Evolutionary conservation across 1,140 invertebrate genomes (phyloP).

Genomic region (Bombus superbus): DNA sequence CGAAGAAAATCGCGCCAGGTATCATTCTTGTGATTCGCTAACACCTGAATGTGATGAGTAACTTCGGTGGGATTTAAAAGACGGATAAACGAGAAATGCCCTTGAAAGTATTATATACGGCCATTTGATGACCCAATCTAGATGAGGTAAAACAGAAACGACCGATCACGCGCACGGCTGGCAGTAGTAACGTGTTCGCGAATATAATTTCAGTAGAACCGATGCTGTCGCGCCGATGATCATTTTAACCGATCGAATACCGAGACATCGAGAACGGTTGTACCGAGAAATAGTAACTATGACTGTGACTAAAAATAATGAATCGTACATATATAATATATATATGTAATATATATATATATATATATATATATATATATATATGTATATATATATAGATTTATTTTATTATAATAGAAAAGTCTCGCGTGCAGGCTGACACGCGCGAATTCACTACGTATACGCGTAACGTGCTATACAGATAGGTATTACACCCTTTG

Average conservation of each 20-base stretch:
- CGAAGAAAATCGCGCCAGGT: not conserved
- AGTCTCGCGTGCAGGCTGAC: slow-evolving; percentile 71
- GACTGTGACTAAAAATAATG: slow-evolving; percentile 65
- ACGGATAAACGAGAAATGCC: slow-evolving; percentile 44
- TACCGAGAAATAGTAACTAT: slow-evolving; percentile 53
- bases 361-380: slow-evolving; percentile 49
- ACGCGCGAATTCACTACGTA: slow-evolving; percentile 76
- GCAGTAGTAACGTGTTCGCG: slow-evolving; percentile 35
- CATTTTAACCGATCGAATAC: slow-evolving; percentile 32
- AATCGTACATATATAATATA: slow-evolving; percentile 57
- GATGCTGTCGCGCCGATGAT: slow-evolving; percentile 29
- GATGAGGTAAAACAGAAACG: not conserved
- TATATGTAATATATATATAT: slow-evolving; percentile 36
- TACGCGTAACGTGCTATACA: slow-evolving; percentile 76
- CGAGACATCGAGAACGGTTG: slow-evolving; percentile 15
- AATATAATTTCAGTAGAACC: not conserved
- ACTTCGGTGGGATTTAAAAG: not conserved
- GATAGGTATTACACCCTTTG: slow-evolving; percentile 63
- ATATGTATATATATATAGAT: slow-evolving; percentile 48
- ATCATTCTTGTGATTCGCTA: not conserved
- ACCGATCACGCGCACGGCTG: slow-evolving; percentile 31
- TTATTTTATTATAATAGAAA: slow-evolving; percentile 61
- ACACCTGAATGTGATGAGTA: too few relatives aligned
- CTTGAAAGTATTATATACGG: not conserved
- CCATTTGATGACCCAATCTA: not conserved